Evolutionary conservation across 2,888 invertebrate genomes (phyloP), one percentile per base, ranked within the genome.

Genomic region (Globia sparganii): DNA sequence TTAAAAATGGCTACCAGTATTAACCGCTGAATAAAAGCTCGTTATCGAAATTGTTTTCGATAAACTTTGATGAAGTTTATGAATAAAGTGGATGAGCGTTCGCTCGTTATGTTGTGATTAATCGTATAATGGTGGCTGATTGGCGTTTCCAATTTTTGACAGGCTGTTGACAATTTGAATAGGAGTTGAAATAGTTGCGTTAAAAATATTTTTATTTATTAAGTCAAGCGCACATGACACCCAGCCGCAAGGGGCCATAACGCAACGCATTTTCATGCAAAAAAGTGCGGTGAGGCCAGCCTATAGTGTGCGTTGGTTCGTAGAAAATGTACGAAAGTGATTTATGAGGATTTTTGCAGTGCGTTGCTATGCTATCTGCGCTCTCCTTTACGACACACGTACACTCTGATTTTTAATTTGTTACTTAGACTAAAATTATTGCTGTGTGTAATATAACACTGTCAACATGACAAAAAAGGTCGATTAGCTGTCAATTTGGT

Each of bases 21-120:
- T 93, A 91, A 90, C 89, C 80, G 87, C 85, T 79, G 85, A 91
- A 93, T 92, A 91, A 92, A 91, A 89, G 90, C 91, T 94, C 92
- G 93, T 93, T 94, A 94, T 89, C 90, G 84, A 92, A 94, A 94
- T 94, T 92, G 92, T 93, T 94, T 92, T 92, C 91, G 86, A 90
- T 92, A 91, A 92, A 91, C 86, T 90, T 75, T 87, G 77, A 86
- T 88, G 75, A 86, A 89, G 88, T 89, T 91, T 90, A 86, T 84
- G 89, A 90, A 89, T 90, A 90, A 86, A 87, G 84, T 86, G 89
- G 91, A 90, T 89, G 86, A 71, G 83, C 83, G 84, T 81, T 85
- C 70, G 88, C 86, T 90, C 83, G 88, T 89, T 91, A 88, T 80
- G 87, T 75, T 75, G 82, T 88, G 90, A 91, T 91, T 90, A 87